Evolutionary conservation across 2,888 invertebrate genomes (phyloP).

Genomic region (Leucoma salicis): DNA sequence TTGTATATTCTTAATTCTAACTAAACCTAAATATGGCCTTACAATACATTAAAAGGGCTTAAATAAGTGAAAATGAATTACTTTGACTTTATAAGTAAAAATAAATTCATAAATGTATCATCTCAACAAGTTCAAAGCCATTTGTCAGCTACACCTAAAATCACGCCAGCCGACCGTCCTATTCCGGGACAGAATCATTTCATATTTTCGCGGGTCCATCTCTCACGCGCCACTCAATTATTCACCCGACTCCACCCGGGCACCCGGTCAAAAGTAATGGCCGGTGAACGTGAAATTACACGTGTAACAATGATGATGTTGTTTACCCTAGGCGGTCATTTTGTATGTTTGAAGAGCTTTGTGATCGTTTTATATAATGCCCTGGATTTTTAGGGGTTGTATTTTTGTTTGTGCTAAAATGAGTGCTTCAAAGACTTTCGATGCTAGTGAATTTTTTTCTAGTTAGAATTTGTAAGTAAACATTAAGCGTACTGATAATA

Average conservation of each 20-base stretch:
- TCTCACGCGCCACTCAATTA: slow-evolving; percentile 70
- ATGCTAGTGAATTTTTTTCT: too few species aligned
- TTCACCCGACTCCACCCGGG: slow-evolving; percentile 55
- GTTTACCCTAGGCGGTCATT: slow-evolving; percentile 64
- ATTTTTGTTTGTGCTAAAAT: slow-evolving; percentile 40
- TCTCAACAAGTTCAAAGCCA: too few species aligned
- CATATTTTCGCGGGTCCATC: slow-evolving; percentile 73
- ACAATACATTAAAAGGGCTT: too few species aligned
- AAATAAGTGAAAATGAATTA: too few species aligned
- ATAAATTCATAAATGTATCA: too few species aligned
- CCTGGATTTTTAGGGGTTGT: slow-evolving; percentile 34
- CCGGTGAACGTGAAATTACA: slow-evolving; percentile 73
- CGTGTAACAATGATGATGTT: slow-evolving; percentile 74
- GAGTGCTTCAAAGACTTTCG: background rate
- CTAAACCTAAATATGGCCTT: too few species aligned
- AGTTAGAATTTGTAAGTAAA: too few species aligned
- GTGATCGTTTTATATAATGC: slow-evolving; percentile 66
- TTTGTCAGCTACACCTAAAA: slow-evolving; percentile 47
- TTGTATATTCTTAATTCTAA: too few species aligned
- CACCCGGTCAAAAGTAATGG: slow-evolving; percentile 69
- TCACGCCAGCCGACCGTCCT: slow-evolving; percentile 39
- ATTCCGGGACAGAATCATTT: slow-evolving; percentile 64
- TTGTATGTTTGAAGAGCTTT: slow-evolving; percentile 62
- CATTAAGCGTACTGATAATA: too few species aligned
- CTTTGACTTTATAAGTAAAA: too few species aligned